Percentiles rank a stretch among this genome's conserved stretches.
These are phyloP conservation scores for Achroia grisella DNA, from an alignment of 1,140 invertebrate species.

Conservation along the genomic window DNA sequence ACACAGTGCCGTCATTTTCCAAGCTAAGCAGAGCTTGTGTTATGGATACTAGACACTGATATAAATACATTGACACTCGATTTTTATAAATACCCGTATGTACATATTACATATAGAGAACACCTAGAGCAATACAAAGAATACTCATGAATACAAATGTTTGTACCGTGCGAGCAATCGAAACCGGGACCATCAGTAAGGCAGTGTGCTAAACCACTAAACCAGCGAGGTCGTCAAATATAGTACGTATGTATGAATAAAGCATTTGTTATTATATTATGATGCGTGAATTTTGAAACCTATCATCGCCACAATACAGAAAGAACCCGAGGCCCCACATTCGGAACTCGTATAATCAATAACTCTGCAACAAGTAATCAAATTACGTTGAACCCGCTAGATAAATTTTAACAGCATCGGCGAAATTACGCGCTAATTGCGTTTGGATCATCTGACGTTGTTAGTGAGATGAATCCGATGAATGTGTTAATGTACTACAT, in stretches of 20 bases:
- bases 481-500: slow-evolving; percentile 8
- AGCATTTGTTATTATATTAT: background rate
- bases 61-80: too few relatives aligned
- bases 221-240: background rate
- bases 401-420: slow-evolving; percentile 35
- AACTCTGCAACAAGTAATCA: slow-evolving; percentile 16
- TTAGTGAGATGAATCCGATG: slow-evolving; percentile 15
- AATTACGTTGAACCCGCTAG: slow-evolving; percentile 12
- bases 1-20: too few relatives aligned
- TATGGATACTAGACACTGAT: too few relatives aligned
- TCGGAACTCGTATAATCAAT: slow-evolving; percentile 9
- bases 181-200: too few relatives aligned
- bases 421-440: slow-evolving; percentile 37
- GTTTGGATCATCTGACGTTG: slow-evolving; percentile 29
- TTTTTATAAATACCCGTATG: too few relatives aligned
- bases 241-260: background rate
- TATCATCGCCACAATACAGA: background rate
- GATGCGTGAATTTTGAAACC: background rate
- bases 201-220: too few relatives aligned
- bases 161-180: too few relatives aligned
- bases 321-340: background rate
- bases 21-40: too few relatives aligned
- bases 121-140: too few relatives aligned
- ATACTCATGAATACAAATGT: too few relatives aligned
- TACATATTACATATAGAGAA: too few relatives aligned